These are phyloP conservation scores for Buphagus erythrorhynchus DNA, from an alignment of 2,797 vertebrate genomes.

Conservation along the genomic window DNA sequence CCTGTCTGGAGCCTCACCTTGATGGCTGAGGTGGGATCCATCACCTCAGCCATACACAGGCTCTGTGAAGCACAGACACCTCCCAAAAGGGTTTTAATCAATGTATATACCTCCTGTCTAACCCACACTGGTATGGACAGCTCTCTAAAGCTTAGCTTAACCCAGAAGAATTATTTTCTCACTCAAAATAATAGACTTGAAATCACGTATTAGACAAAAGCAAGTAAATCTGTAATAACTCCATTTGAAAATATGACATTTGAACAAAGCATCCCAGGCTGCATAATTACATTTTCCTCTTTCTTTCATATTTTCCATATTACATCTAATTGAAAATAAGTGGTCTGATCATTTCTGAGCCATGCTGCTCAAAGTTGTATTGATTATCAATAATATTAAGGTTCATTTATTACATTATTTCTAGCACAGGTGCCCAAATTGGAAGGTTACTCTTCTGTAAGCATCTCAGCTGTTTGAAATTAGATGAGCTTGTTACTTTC, in stretches of 20 bases:
- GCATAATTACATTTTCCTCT: neutral
- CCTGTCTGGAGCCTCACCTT: neutral
- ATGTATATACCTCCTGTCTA: neutral
- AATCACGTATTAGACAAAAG: neutral
- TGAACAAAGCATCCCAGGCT: neutral
- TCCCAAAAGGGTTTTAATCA: neutral
- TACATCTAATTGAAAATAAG: constrained; percentile 23
- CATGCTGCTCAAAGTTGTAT: neutral
- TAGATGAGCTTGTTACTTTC: neutral
- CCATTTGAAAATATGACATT: neutral
- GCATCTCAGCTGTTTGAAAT: neutral
- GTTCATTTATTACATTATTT: constrained; percentile 7
- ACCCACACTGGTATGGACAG: neutral
- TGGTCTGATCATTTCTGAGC: constrained; percentile 8
- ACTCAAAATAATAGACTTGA: neutral
- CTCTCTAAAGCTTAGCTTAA: neutral
- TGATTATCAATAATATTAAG: constrained; percentile 27
- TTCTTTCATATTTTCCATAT: constrained; percentile 12
- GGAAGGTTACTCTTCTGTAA: neutral
- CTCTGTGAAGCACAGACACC: neutral
- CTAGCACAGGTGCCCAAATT: neutral
- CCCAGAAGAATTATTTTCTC: neutral
- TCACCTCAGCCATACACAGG: neutral
- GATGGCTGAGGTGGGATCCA: neutral
- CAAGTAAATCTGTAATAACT: neutral